Evolutionary conservation across 2,797 vertebrate genomes (phyloP), one percentile per base, ranked within the genome.

Genomic region (Clarias laeviceps): DNA sequence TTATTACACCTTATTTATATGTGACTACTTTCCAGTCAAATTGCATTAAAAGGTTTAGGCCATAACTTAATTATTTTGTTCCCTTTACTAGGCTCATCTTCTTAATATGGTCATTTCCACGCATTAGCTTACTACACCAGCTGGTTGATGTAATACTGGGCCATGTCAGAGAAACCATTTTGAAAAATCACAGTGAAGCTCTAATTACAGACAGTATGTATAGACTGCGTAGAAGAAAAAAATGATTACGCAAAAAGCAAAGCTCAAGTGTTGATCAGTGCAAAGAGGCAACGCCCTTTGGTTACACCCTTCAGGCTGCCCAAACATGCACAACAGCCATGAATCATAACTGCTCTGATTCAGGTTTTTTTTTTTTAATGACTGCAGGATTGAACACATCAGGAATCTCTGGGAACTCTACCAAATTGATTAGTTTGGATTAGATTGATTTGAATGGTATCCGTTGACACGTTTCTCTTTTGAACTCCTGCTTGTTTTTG

Each of bases 311-410:
- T 27, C 15, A 57, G 22, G 34, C 78, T 68, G 81, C 40, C 72
- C 78, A 82, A 77, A 84, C 81, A 88, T 8, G 81, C 59, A 83
- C 18, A 37, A 37, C 62, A 82, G 73, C 29, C n/a, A 81, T 86
- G 65, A 82, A 65, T 66, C 70, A 83, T 73, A 80, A 83, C 40
- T 24, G 45, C 29, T 65, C 32, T n/a, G 32, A 57, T 20, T 56
- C 8, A 14, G 27, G 18, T 27, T 37, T 34, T 68, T 68, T 27
- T 15, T 17, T 32, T 68, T 32, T 66, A 17, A 82, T 27, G 20
- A 27, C 69, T 81, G 61, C 81, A 83, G 80, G 82, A 83, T 45
- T 54, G 14, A 83, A 83, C 85, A 83, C 29, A 80, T 56, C 57
- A 57, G 24, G 74, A 83, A 82, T 83, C 54, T 86, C n/a, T 64